Evolutionary conservation across 2,888 invertebrate species (phyloP).

Genomic region (Xanthia togata): DNA sequence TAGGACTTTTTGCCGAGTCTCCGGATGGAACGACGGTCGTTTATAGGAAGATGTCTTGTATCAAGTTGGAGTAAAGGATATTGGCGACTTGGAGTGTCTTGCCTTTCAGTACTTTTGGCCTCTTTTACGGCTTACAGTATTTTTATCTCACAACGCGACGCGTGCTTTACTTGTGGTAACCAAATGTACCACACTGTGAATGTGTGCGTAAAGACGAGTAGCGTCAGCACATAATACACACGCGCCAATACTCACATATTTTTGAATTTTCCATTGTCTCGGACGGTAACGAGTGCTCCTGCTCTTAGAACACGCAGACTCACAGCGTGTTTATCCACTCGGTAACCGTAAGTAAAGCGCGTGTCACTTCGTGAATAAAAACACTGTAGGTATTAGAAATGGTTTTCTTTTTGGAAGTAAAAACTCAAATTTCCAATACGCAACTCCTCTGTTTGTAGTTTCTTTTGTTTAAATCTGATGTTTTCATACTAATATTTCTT

Average conservation of each 20-base stretch:
- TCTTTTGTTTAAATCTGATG: background rate
- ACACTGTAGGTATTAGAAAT: background rate
- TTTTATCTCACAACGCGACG: background rate
- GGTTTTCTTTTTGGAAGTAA: background rate
- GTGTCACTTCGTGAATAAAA: too few species aligned
- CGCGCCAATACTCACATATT: background rate
- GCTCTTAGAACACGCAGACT: background rate
- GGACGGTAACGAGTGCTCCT: background rate
- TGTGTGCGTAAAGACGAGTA: background rate
- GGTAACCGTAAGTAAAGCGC: background rate
- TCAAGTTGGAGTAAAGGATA: background rate
- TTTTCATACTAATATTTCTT: background rate
- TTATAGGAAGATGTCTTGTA: background rate
- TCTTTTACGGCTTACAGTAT: slow-evolving; percentile 1
- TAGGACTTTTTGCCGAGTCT: slow-evolving; percentile 13
- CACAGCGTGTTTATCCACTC: background rate
- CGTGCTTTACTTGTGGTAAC: background rate
- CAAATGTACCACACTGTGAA: background rate
- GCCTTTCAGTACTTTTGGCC: background rate
- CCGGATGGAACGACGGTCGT: background rate
- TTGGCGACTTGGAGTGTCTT: background rate
- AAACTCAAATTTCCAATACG: background rate
- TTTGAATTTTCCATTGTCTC: background rate
- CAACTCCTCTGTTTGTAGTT: background rate
- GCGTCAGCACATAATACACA: background rate